phyloP scores from a whole-genome alignment of 2,113 vertebrate species.

The Odontesthes bonariensis region DNA sequence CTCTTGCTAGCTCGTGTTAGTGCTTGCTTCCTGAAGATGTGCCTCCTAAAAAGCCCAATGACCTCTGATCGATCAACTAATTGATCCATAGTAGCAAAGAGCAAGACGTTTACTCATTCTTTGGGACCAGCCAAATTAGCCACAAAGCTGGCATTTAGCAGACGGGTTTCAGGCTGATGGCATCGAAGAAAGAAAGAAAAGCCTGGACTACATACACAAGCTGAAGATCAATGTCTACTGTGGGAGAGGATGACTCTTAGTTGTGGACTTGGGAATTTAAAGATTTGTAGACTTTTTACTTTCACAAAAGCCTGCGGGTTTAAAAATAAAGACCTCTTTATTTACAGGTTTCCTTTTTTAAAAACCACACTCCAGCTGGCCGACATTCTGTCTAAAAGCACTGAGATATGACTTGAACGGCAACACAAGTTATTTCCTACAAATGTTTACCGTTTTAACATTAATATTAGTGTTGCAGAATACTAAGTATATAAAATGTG shows the following conservation, averaged over 20 bases:
- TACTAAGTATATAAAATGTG: no score
- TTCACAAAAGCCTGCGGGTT: no score
- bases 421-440: no score
- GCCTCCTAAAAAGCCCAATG: background rate
- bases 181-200: background rate
- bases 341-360: no score
- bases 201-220: background rate
- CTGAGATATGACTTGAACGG: no score
- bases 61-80: background rate
- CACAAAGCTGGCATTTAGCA: background rate
- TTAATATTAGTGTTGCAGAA: no score
- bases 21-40: background rate
- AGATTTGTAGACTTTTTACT: background rate
- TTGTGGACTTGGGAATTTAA: background rate
- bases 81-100: background rate
- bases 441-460: no score
- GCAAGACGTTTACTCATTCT: background rate
- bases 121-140: background rate
- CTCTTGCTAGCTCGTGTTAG: background rate
- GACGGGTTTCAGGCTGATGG: background rate
- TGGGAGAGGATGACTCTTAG: background rate
- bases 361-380: no score
- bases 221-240: background rate
- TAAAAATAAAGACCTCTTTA: no score
- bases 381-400: no score